These are phyloP conservation scores for Thunnus albacares DNA, from an alignment of 2,797 vertebrate genomes.

Conservation along the genomic window DNA sequence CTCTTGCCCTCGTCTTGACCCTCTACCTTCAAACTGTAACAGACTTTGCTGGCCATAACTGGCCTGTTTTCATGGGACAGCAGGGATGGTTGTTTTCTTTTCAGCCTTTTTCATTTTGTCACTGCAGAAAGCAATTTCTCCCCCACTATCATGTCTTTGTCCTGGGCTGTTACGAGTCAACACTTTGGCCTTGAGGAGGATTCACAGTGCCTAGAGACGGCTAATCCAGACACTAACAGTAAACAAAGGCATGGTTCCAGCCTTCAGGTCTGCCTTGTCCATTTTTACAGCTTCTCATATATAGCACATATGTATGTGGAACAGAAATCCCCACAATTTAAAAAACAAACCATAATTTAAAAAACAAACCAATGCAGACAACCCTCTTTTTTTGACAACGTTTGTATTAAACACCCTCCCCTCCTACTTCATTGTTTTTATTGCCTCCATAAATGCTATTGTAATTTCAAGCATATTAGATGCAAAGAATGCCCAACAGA, in stretches of 20 bases:
- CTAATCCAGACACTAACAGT: constrained; percentile 40
- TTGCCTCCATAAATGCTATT: constrained; percentile 65
- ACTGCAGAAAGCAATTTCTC: constrained; percentile 63
- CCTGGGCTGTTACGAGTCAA: constrained; percentile 41
- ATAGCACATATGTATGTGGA: constrained; percentile 34
- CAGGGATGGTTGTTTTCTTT: constrained; percentile 55
- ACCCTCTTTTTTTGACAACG: constrained; percentile 8
- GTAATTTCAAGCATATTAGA: constrained; percentile 74
- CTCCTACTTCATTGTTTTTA: constrained; percentile 54
- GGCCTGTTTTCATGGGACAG: constrained; percentile 48
- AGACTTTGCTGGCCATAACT: constrained; percentile 28
- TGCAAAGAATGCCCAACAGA: constrained; percentile 67
- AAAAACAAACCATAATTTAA: constrained; percentile 29
- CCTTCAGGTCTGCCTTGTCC: constrained; percentile 21
- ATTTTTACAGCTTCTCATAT: constrained; percentile 52
- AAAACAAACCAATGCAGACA: constrained; percentile 28
- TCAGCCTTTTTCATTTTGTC: constrained; percentile 52
- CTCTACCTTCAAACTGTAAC: constrained; percentile 20
- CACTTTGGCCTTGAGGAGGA: constrained; percentile 41
- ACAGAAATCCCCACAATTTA: constrained; percentile 29
- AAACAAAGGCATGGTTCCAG: constrained; percentile 42
- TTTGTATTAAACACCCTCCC: constrained; percentile 18
- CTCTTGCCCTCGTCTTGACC: constrained; percentile 45
- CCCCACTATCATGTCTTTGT: constrained; percentile 40
- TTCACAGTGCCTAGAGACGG: constrained; percentile 47